Evolutionary conservation across 2,797 vertebrate genomes (phyloP), one percentile per base, ranked within the genome.

Genomic region (Linurgus olivaceus): DNA sequence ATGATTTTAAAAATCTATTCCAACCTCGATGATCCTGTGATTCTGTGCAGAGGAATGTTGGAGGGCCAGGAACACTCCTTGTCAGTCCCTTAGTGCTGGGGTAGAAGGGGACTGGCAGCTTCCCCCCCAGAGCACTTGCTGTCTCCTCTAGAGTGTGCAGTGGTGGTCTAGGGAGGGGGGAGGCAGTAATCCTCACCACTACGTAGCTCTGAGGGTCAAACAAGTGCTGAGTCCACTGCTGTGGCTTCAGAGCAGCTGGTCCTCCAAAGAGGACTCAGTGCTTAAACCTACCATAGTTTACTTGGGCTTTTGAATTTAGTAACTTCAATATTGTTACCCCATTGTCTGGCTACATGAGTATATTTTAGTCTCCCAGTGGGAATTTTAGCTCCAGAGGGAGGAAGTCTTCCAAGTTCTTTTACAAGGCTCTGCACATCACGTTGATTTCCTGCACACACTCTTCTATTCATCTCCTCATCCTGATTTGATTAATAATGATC

Each of bases 81-180:
- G 37, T 48, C 29, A 44, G 16, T 42, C 26, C 8, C 0, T 0
- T 7, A 45, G 40, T 10, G 8, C 33, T 47, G 37, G 13, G 3
- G 10, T 11, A 37, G 11, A 58, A 71, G 11, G 8, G 9, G 13
- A 70, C 47, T 4, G 21, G 4, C 51, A 86, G 21, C n/a, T 90
- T 68, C 21, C 35, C 11, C 15, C 76, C 28, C 35, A 61, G 50
- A 76, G 29, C 47, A 10, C 13, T 50, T 67, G 4, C 28, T 72
- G 2, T 45, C 28, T 81, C 28, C 24, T 81, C 10, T 58, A 28
- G 18, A 6, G 7, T 50, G 45, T 18, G 15, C 24, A 33, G 31
- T 23, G 48, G 13, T 68, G 44, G 26, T 31, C 28, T 66, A 17
- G 19, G 25, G 31, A 73, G 25, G 23, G 11, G 0, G 12, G 11